Base-by-base conservation (phyloP, 2,888 invertebrate genomes). In the Elysia crispata region DNA sequence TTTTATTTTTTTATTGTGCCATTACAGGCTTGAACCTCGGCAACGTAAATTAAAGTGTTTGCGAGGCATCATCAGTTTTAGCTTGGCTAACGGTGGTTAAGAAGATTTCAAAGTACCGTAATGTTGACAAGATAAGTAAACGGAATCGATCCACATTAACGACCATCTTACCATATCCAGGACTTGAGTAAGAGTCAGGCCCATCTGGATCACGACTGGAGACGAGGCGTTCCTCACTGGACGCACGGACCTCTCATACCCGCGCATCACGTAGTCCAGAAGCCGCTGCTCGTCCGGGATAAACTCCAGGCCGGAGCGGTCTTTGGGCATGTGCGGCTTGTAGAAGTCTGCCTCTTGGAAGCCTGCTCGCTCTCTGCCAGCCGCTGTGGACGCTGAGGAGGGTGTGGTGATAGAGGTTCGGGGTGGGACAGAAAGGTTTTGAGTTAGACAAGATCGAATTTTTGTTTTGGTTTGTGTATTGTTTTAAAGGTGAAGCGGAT, bases 161-260 rank as follows among this genome's bases (percentile, higher is more conserved):
- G 3, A 23, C n/a, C 25, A 23, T 85, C 92, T 90, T 86, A 93
- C 93, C 93, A 94, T 92, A 85, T 94, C 93, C 85, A 94, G 93
- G 80, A 94, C 93, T 85, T 93, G 93, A 20, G 93, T 93, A 75
- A 94, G 89, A 3, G 94, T 94, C 81, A 94, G 91, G 30, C 94
- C 93, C 83, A 94, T 92, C 82, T 92, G 87, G 72, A 94, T 93
- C 28, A 92, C 88, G 13, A 94, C 92, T 0, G 93, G 90, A 18
- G 91, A 88, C 1, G 92, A 92, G 1, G 93, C 93, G 86, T 94
- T 93, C 74, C 90, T 86, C 6, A 94, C 93, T 0, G 94, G 94
- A 18, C 94, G 87, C 1, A 94, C 93, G 30, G 93, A 92, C 79
- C 91, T 91, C 85, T 94, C 94, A 85, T 94, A 94, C 13, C 92